Evolutionary conservation across 2,888 invertebrate genomes (phyloP).

Genomic region (Synergus umbraculus): DNA sequence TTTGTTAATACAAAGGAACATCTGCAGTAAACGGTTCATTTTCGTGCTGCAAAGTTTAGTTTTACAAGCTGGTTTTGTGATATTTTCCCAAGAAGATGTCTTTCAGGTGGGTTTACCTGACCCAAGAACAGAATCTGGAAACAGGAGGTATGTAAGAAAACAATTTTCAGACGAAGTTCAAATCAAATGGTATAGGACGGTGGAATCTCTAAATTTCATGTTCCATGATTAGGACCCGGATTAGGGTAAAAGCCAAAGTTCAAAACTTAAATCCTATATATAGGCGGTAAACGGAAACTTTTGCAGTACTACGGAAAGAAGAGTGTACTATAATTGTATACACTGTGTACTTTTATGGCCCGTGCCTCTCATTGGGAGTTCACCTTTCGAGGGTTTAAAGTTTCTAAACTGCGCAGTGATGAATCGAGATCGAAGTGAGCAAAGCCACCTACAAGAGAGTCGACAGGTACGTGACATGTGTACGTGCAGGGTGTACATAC

Average conservation of each 20-base stretch:
- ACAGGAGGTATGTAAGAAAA: slow-evolving; percentile 8
- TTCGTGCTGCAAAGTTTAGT: slow-evolving; percentile 31
- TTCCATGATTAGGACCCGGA: not conserved
- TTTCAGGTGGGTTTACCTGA: slow-evolving; percentile 25
- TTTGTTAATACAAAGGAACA: slow-evolving; percentile 30
- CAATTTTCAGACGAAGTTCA: slow-evolving; percentile 2
- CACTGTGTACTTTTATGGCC: slow-evolving; percentile 24
- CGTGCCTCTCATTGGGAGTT: slow-evolving; percentile 23
- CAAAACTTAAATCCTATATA: not conserved
- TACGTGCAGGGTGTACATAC: slow-evolving; percentile 34
- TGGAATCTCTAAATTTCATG: not conserved
- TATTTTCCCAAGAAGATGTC: slow-evolving; percentile 29
- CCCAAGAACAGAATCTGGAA: not conserved
- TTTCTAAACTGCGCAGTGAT: slow-evolving; percentile 25
- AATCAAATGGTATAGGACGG: not conserved
- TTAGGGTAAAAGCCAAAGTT: not conserved
- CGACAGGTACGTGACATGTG: slow-evolving; percentile 40
- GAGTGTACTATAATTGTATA: not conserved
- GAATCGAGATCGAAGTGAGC: slow-evolving; percentile 41
- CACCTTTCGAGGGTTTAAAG: slow-evolving; percentile 35
- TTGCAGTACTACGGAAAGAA: not conserved
- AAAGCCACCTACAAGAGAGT: slow-evolving; percentile 34
- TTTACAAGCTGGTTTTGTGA: slow-evolving; percentile 20
- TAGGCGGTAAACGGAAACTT: not conserved
- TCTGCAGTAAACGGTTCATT: slow-evolving; percentile 25